Evolutionary conservation across 2,113 vertebrate species (phyloP).

Genomic region (Zootoca vivipara): DNA sequence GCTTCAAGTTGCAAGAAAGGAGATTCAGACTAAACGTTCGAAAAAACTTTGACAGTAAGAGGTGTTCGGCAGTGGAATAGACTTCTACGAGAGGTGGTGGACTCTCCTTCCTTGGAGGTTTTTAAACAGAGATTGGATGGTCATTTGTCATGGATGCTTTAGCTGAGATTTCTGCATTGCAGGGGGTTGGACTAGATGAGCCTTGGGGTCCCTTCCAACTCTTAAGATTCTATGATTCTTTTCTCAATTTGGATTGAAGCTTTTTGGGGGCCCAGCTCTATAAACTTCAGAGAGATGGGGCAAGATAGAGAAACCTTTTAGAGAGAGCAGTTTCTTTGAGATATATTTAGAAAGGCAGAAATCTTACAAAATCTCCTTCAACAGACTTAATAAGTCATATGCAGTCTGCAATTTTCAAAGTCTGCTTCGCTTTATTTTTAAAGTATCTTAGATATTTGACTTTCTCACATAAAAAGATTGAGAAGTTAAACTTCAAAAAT

Average conservation of each 20-base stretch:
- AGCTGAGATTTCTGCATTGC: too few species aligned
- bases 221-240: neutral
- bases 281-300: neutral
- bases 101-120: too few species aligned
- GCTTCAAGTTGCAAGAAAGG: too few species aligned
- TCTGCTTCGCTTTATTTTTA: neutral
- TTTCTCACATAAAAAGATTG: neutral
- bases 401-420: neutral
- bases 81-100: too few species aligned
- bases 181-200: too few species aligned
- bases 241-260: neutral
- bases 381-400: neutral
- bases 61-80: too few species aligned
- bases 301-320: neutral
- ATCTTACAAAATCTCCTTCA: neutral
- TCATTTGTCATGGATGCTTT: too few species aligned
- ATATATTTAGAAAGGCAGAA: neutral
- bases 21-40: too few species aligned
- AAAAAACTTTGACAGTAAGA: too few species aligned
- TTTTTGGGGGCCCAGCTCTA: neutral
- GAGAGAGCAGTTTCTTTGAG: neutral
- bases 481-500: neutral
- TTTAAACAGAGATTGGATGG: too few species aligned
- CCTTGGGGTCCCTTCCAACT: too few species aligned
- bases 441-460: neutral